Base-by-base conservation (phyloP, 2,113 vertebrate genomes). In the Ammodytes marinus region DNA sequence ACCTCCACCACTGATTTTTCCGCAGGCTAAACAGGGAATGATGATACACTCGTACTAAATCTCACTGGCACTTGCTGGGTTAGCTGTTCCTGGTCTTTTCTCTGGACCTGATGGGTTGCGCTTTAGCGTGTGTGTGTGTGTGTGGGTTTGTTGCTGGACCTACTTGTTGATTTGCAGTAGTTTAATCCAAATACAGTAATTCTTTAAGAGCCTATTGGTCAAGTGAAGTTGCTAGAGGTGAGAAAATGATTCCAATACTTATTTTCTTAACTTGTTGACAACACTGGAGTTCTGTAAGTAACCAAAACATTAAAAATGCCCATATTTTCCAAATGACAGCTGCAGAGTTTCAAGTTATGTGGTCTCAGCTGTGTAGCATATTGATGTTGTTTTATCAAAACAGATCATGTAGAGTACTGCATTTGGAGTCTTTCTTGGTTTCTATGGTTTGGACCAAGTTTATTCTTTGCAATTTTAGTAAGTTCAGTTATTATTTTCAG, bases 341-440 rank as follows among this genome's bases (percentile, higher is more conserved):
- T 91, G 88, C 64, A 69, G 75, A 81, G 91, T 90, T 89, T 93
- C 85, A 46, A 69, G 86, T 95, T 93, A 86, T 93, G 92, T 84
- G 92, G 94, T 93, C 82, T 89, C 92, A 93, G 92, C 93, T 94
- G 94, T 88, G 86, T 66, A 74, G 82, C 81, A 84, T 85, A 89
- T 93, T 91, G 86, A 88, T 89, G 89, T 83, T 85, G 75, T 87
- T 91, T 88, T 94, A 94, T 94, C 93, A 86, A 76, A 88, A 80
- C 69, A 75, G 61, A 92, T 87, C 80, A 77, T 89, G 90, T 71
- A 81, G 63, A 84, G 73, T 52, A 80, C 53, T 88, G 85, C 68
- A 74, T 72, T 82, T 53, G 64, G 73, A 82, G 68, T 52, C 50
- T 69, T 74, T 90, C 54, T 69, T 47, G 57, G 52, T 81, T 74